Conservation (phyloP, 2,113 vertebrate genomes). For the Nyctibius bracteatus region DNA sequence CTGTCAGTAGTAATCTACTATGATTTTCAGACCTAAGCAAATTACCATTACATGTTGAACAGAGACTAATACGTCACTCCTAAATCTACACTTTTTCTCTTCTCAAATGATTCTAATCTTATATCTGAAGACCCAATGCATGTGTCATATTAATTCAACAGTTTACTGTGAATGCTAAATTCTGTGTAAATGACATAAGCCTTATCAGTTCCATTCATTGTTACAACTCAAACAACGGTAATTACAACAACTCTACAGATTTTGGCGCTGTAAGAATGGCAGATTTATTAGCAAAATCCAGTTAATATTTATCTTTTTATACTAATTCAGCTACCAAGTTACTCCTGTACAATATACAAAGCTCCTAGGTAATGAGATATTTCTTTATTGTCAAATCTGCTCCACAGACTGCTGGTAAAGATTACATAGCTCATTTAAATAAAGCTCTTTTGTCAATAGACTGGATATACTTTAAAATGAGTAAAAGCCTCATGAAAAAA, state of each 20-base stretch:
- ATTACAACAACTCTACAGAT: constrained; percentile 64
- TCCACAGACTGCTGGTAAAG: constrained; percentile 65
- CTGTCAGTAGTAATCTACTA: not conserved
- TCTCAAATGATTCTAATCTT: constrained; percentile 63
- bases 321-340: constrained; percentile 41
- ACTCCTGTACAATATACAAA: constrained; percentile 51
- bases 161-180: constrained; percentile 24
- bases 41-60: not conserved
- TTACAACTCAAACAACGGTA: constrained; percentile 71
- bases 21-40: constrained; percentile 9
- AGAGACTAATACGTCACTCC: not conserved
- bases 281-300: constrained; percentile 67
- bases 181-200: constrained; percentile 66
- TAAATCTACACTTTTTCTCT: constrained; percentile 26
- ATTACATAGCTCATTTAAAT: constrained; percentile 67
- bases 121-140: constrained; percentile 46
- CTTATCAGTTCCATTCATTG: constrained; percentile 70
- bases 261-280: constrained; percentile 48
- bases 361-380: constrained; percentile 66
- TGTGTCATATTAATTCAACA: constrained; percentile 66
- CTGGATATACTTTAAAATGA: constrained; percentile 50
- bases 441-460: constrained; percentile 62
- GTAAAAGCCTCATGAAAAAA: constrained; percentile 37
- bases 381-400: constrained; percentile 68
- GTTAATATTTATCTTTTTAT: constrained; percentile 67